Percentiles rank a stretch among this genome's conserved stretches.
Evolutionary conservation across 2,797 vertebrate genomes (phyloP).

Genomic region (Clarias laeviceps): DNA sequence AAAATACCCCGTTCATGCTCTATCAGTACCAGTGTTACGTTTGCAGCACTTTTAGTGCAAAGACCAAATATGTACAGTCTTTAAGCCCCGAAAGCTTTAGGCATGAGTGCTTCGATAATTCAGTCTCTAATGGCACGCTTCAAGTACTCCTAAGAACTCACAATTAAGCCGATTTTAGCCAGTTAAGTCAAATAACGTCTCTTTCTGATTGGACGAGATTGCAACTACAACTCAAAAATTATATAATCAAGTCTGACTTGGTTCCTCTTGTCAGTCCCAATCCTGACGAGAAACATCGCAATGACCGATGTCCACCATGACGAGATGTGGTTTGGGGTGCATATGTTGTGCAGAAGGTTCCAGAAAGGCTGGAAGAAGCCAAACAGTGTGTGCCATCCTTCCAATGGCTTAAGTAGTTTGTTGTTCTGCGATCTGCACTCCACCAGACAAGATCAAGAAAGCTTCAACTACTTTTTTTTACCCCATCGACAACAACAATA

Average conservation of each 20-base stretch:
- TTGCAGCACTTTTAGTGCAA: slow-evolving; percentile 27
- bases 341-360: slow-evolving; percentile 40
- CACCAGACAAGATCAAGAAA: slow-evolving; percentile 22
- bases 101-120: slow-evolving; percentile 21
- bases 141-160: slow-evolving; percentile 43
- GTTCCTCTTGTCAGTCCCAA: background rate
- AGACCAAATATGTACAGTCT: slow-evolving; percentile 40
- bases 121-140: slow-evolving; percentile 54
- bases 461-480: background rate
- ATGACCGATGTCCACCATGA: background rate
- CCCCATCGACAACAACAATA: background rate
- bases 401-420: slow-evolving; percentile 22
- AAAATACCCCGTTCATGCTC: slow-evolving; percentile 50
- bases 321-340: background rate
- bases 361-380: slow-evolving; percentile 15
- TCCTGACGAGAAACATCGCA: slow-evolving; percentile 21
- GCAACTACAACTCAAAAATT: background rate
- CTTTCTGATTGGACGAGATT: slow-evolving; percentile 20
- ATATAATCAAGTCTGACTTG: background rate
- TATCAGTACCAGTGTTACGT: slow-evolving; percentile 38
- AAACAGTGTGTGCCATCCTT: slow-evolving; percentile 11
- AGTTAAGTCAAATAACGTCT: background rate
- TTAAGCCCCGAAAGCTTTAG: slow-evolving; percentile 8
- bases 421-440: slow-evolving; percentile 8
- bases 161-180: slow-evolving; percentile 28